Evolutionary conservation across 2,888 invertebrate genomes (phyloP).

Genomic region (Cephus pygmeus): DNA sequence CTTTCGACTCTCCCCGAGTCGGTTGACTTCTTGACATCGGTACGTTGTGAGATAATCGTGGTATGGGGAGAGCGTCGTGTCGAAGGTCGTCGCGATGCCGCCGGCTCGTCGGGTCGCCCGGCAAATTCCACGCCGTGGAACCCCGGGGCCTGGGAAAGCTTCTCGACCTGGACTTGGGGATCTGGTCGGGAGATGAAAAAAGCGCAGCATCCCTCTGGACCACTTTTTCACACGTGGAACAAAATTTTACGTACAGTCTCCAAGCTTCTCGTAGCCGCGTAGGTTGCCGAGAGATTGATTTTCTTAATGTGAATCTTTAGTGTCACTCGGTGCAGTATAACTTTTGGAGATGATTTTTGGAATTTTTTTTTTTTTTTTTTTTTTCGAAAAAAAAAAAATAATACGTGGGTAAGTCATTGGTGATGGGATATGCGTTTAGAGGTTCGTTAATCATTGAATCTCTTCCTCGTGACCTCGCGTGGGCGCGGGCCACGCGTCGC

Average conservation of each 20-base stretch:
- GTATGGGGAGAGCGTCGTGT: background rate
- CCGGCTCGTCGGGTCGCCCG: background rate
- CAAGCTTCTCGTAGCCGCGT: background rate
- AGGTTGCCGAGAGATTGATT: background rate
- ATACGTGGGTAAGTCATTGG: background rate
- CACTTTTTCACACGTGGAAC: background rate
- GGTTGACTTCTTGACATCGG: slow-evolving; percentile 5
- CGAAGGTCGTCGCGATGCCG: background rate
- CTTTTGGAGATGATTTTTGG: background rate
- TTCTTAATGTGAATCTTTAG: background rate
- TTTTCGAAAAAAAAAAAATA: too few species aligned
- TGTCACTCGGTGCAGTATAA: background rate
- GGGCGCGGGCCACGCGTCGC: slow-evolving; percentile 61
- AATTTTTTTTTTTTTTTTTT: too few species aligned
- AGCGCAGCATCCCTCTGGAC: background rate
- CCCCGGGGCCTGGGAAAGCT: slow-evolving; percentile 3
- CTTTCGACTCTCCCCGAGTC: background rate
- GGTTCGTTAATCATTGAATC: slow-evolving; percentile 8
- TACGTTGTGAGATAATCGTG: slow-evolving; percentile 5
- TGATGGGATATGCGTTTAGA: background rate
- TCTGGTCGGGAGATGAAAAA: background rate
- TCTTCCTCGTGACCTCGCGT: slow-evolving; percentile 49
- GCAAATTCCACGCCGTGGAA: slow-evolving; percentile 1
- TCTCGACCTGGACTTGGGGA: background rate
- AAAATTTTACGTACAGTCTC: background rate